phyloP scores from a whole-genome alignment of 2,797 vertebrate species.

The Cyprinella venusta region DNA sequence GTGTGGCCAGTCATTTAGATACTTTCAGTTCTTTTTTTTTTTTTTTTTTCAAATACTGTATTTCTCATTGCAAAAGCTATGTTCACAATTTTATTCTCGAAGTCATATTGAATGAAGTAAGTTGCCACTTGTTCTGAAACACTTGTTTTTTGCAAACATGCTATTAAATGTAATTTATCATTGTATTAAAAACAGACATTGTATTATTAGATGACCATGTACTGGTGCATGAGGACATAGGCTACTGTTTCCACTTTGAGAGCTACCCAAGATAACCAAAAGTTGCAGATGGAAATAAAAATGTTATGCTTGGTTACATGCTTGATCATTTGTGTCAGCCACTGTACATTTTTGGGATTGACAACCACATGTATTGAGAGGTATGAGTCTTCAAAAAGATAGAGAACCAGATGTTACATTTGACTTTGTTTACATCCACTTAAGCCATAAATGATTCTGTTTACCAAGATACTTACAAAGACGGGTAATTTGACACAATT shows the following conservation, averaged over 20 bases:
- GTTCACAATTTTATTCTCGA: constrained; percentile 10
- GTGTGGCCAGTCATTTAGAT: constrained; percentile 23
- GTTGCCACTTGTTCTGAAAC: constrained; percentile 3
- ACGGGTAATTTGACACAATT: too few species aligned
- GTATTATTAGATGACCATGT: background rate
- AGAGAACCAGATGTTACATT: too few species aligned
- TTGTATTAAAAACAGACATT: background rate
- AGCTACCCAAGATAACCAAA: background rate
- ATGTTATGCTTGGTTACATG: background rate
- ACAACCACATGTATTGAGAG: too few species aligned
- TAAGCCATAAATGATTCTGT: too few species aligned
- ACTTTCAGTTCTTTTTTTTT: background rate
- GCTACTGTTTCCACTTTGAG: constrained; percentile 13
- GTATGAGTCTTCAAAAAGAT: too few species aligned
- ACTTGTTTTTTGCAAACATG: background rate
- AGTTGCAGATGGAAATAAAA: background rate
- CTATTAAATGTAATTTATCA: background rate
- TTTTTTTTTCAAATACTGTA: background rate
- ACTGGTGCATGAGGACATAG: background rate
- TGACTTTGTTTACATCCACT: too few species aligned
- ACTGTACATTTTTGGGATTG: background rate
- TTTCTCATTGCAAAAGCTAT: constrained; percentile 28
- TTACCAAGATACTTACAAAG: too few species aligned
- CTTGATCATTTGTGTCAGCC: background rate
- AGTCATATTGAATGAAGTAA: constrained; percentile 8